Evolutionary conservation across 2,888 invertebrate genomes (phyloP), one percentile per base, ranked within the genome.

Genomic region (Heterodera filipjevi): DNA sequence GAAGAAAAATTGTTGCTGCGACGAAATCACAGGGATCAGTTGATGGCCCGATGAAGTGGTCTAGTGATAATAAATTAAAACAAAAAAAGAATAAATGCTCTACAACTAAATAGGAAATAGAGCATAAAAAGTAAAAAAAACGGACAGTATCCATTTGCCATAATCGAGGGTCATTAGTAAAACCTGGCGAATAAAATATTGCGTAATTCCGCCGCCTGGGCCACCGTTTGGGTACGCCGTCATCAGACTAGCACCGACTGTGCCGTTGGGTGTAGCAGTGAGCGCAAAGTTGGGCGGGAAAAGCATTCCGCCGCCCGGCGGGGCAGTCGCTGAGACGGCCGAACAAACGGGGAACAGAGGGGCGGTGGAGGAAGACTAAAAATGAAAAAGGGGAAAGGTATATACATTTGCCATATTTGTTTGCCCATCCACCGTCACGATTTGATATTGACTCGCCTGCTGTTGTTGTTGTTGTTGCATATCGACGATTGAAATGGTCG

Each of bases 11-110:
- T 68, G 66, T 76, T 33, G 66, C 22, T 44, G 78, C 30, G 78
- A 33, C 16, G 77, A 32, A 32, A 76, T 71, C 39, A 77, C 27
- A 33, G 72, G 78, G 59, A 78, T 77, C 53, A 78, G 71, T 39
- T 73, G 78, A 19, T 77, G 77, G 22, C 77, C 77, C 32, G 33
- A 32, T 22, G 64, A 0, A 19, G 44, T 75, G 39, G 68, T 46
- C 75, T 66, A 32, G n/a, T n/a, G n/a, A n/a, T n/a, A n/a, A n/a
- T n/a, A n/a, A n/a, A n/a, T n/a, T n/a, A n/a, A n/a, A n/a, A n/a
- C n/a, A n/a, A n/a, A n/a, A n/a, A n/a, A n/a, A n/a, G n/a, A n/a
- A n/a, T n/a, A n/a, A n/a, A n/a, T n/a, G n/a, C n/a, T n/a, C n/a
- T n/a, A n/a, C n/a, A n/a, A n/a, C n/a, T n/a, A n/a, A n/a, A n/a